Base-by-base conservation (phyloP, 2,113 vertebrate species). In the Oreochromis niloticus region DNA sequence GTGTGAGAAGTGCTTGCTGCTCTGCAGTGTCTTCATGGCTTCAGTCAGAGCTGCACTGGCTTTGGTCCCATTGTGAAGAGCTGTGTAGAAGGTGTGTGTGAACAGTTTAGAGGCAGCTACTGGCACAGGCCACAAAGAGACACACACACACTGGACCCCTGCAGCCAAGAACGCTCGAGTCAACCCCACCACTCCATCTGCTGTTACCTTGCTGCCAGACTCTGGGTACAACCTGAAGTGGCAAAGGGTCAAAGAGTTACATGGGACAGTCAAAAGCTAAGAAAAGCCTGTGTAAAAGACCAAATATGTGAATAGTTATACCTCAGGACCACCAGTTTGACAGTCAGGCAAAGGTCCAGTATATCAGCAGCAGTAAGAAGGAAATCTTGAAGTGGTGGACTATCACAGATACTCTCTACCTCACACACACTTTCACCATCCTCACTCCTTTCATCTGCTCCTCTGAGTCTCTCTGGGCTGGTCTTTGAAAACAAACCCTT, bases 281-380 rank as follows among this genome's bases (percentile, higher is more conserved):
- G 61, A 39, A 22, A 9, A 9, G 34, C 3, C 10, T 24, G 3
- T 7, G 7, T 9, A 9, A 83, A 34, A 66, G 2, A 8, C 9
- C 52, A 13, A 63, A 81, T 34, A 14, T 6, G 46, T 30, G 48
- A 11, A 17, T 5, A 14, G 12, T 8, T 55, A 1, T 80, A 97
- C 95, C 98, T 97, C 10, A 99, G 96, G 61, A 99, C 97, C 82
- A 99, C 98, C 13, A 99, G 94, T 94, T 98, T 99, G 86, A 97
- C 96, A 0, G 95, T 96, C 48, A 99, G 92, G 27, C 97, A 94
- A 82, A 99, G 97, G 90, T 97, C 98, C 95, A 99, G 94, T 24
- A 99, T 95, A 12, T 99, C 98, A 0, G 98, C 98, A 0, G 98
- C 98, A 0, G 98, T 99, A 66, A 99, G 97, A 66, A 99, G 97